phyloP scores from a whole-genome alignment of 1,140 invertebrate genomes.

The Oryctes rhinoceros region DNA sequence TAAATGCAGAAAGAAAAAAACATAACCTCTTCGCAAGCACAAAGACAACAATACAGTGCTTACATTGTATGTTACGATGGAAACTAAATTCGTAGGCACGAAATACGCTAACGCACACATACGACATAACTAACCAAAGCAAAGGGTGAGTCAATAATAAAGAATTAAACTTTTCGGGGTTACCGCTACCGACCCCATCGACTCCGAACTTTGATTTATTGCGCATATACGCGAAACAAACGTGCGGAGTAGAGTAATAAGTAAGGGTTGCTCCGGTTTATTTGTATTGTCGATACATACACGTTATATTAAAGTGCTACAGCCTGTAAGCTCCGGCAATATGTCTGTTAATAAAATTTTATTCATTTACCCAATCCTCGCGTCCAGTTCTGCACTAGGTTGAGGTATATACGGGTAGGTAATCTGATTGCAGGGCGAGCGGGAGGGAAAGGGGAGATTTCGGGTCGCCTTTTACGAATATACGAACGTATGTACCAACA shows the following conservation, averaged over 20 bases:
- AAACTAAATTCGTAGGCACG: slow-evolving; percentile 26
- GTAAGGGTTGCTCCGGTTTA: slow-evolving; percentile 22
- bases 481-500: neutral
- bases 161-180: slow-evolving; percentile 30
- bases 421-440: neutral
- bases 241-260: neutral
- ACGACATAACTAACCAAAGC: slow-evolving; percentile 3
- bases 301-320: slow-evolving; percentile 25
- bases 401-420: neutral
- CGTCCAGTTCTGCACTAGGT: neutral
- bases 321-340: slow-evolving; percentile 4
- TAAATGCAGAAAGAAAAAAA: neutral
- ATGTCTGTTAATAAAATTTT: slow-evolving; percentile 36
- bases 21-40: neutral
- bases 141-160: slow-evolving; percentile 30
- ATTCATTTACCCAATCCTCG: slow-evolving; percentile 27
- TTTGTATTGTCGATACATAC: neutral
- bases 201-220: slow-evolving; percentile 28
- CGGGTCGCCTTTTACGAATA: neutral
- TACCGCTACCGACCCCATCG: neutral
- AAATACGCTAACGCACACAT: neutral
- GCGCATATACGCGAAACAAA: neutral
- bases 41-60: slow-evolving; percentile 4
- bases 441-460: neutral
- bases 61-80: neutral